Evolutionary conservation across 2,113 vertebrate genomes (phyloP).

Genomic region (Hydrolagus affinis): DNA sequence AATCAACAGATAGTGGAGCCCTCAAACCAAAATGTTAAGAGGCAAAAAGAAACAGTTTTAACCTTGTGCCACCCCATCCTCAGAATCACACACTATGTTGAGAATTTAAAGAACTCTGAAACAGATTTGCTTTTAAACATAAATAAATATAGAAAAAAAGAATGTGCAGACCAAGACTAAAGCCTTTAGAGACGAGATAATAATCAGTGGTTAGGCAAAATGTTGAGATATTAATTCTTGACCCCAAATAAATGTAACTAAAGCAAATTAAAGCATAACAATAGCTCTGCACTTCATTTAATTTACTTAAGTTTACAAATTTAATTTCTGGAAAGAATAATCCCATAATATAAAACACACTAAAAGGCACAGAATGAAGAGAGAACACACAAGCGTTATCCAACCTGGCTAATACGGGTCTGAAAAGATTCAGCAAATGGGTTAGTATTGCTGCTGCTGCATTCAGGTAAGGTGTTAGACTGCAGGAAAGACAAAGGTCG

Average conservation of each 20-base stretch:
- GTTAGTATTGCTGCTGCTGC: slow-evolving; percentile 65
- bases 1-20: too few species aligned
- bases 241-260: not conserved
- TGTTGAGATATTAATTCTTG: not conserved
- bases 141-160: not conserved
- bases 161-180: not conserved
- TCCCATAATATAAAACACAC: not conserved
- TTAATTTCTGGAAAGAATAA: not conserved
- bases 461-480: slow-evolving; percentile 61
- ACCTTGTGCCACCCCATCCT: too few species aligned
- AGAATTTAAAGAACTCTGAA: too few species aligned
- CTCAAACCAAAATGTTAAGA: too few species aligned
- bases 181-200: not conserved
- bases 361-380: not conserved
- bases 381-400: slow-evolving; percentile 34
- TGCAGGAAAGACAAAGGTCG: slow-evolving; percentile 61
- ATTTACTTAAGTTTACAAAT: not conserved
- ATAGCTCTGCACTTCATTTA: not conserved
- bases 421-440: slow-evolving; percentile 67
- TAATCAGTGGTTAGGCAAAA: not conserved
- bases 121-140: too few species aligned
- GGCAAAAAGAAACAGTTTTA: too few species aligned
- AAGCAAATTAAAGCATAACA: not conserved
- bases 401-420: slow-evolving; percentile 52
- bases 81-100: too few species aligned